Evolutionary conservation across 2,797 vertebrate genomes (phyloP).

Genomic region (Artibeus jamaicensis): DNA sequence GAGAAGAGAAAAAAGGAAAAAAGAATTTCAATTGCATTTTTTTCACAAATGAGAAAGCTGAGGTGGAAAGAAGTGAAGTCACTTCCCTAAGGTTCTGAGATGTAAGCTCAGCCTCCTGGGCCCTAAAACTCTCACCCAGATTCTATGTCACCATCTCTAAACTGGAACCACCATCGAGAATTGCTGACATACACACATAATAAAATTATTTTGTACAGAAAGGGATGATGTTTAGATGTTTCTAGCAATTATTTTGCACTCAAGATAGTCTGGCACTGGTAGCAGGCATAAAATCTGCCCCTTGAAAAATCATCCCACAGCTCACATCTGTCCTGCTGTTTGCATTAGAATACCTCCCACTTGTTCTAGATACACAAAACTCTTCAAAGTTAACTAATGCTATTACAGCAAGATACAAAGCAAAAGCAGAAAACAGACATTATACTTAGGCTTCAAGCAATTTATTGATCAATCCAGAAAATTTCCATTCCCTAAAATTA

Average conservation of each 20-base stretch:
- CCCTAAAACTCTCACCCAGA: neutral
- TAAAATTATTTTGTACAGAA: neutral
- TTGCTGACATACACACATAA: neutral
- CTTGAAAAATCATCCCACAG: neutral
- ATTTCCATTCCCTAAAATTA: neutral
- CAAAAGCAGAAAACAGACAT: conserved; percentile 15
- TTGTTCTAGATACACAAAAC: neutral
- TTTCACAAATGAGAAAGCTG: neutral
- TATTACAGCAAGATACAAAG: neutral
- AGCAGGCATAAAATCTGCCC: neutral
- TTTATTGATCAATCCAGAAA: neutral
- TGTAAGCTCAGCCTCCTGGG: neutral
- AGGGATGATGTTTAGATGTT: neutral
- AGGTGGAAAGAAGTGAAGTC: neutral
- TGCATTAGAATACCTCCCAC: neutral
- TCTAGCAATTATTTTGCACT: neutral
- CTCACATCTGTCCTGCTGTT: neutral
- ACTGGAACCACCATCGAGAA: neutral
- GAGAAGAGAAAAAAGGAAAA: neutral
- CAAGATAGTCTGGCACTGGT: neutral
- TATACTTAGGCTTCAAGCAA: neutral
- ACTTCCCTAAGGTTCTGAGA: neutral
- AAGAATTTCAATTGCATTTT: neutral
- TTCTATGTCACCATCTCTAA: neutral
- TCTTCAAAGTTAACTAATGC: neutral